Base-by-base conservation (phyloP, 2,797 vertebrate species). In the Arctocebus calabarensis region DNA sequence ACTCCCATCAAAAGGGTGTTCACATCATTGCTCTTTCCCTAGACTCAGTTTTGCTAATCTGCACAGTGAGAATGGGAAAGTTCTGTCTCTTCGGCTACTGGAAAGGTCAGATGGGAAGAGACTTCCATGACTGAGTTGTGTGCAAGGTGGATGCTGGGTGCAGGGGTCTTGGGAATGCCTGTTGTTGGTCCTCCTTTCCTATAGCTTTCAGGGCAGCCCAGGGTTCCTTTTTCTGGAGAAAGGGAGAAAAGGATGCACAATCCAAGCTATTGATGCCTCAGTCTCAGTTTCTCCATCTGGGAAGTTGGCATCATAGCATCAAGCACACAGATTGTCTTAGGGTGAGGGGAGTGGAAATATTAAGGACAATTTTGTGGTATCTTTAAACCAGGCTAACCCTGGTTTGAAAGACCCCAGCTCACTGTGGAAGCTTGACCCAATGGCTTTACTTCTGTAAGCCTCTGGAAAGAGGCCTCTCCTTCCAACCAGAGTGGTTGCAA, bases 41-140 rank as follows among this genome's bases (percentile, higher is more conserved):
- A 22, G 3, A 34, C 75, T 94, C 68, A 52, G 66, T 94, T 78
- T 90, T 84, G 75, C 32, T 62, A 83, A 84, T 79, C 71, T 88
- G 62, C 55, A 85, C 73, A 77, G 62, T 52, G 77, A 52, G 62
- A 61, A 59, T 2, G 13, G 62, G 59, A 55, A 68, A 66, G 9
- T 29, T 86, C 57, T 3, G 45, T 77, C 29, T 55, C 16, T 23
- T 16, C 37, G 64, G 59, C 77, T 61, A 43, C n/a, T 12, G 61
- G 22, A 66, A 55, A 86, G 37, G 48, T 64, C 27, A 92, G 34
- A 32, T 34, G 71, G 10, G 13, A 77, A 83, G 0, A 29, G 37
- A 32, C 68, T 81, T 71, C 9, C 10, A 45, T 32, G 40, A 48
- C 23, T 22, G 9, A 37, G 45, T 37, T 59, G 48, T 85, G 14